A percentile compares a stretch with the other conserved stretches of the same genome.
Conservation (phyloP, 2,888 invertebrate genomes). For the Epicampocera succincta region DNA sequence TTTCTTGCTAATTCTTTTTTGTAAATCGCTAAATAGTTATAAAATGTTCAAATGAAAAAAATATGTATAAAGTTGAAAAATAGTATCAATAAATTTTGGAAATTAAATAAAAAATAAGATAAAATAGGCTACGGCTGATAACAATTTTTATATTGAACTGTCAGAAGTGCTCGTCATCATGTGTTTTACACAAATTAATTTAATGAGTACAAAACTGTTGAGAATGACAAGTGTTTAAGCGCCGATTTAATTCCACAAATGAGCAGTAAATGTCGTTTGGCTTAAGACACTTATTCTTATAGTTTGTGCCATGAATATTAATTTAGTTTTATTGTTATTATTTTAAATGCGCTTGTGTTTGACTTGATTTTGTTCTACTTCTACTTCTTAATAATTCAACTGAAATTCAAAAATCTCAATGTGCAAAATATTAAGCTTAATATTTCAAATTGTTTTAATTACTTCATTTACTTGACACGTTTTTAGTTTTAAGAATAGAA, state of each 20-base stretch:
- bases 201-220: not conserved
- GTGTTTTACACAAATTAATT: not conserved
- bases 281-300: too few relatives aligned
- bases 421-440: conserved; percentile 24
- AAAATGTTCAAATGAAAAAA: too few relatives aligned
- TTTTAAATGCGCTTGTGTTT: not conserved
- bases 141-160: too few relatives aligned
- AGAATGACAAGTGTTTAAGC: too few relatives aligned
- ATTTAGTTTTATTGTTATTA: conserved; percentile 12
- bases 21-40: too few relatives aligned
- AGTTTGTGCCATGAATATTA: conserved; percentile 45
- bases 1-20: too few relatives aligned
- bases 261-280: too few relatives aligned
- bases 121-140: not conserved
- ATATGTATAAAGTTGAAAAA: too few relatives aligned
- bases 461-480: conserved; percentile 6
- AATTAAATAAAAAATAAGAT: too few relatives aligned
- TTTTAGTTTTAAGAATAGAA: conserved; percentile 16
- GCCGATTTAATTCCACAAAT: too few relatives aligned
- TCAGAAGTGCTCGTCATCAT: not conserved
- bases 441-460: conserved; percentile 28
- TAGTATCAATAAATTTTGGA: too few relatives aligned
- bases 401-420: conserved; percentile 7
- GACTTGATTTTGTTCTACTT: too few relatives aligned
- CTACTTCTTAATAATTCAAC: not conserved